These are phyloP conservation scores for Lordiphosa clarofinis DNA, from an alignment of 1,140 invertebrate genomes.

Conservation along the genomic window DNA sequence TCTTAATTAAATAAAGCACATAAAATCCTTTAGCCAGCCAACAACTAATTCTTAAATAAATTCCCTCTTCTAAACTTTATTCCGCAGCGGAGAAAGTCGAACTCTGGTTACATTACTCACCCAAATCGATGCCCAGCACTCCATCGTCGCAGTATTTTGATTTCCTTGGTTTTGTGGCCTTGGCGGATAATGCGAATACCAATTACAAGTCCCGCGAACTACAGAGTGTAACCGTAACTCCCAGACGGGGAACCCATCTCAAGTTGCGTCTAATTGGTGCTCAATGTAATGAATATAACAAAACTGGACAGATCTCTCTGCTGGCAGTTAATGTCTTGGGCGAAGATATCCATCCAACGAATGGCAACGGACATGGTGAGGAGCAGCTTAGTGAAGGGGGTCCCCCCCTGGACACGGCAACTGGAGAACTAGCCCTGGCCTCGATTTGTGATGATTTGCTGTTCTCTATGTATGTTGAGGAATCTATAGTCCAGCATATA, in stretches of 20 bases:
- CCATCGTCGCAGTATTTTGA: constrained; percentile 82
- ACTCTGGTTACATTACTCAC: constrained; percentile 79
- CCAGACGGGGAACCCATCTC: constrained; percentile 89
- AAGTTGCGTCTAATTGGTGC: constrained; percentile 92
- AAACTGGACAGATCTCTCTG: constrained; percentile 82
- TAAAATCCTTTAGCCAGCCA: no score
- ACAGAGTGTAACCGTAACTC: constrained; percentile 90
- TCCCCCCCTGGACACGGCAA: constrained; percentile 64
- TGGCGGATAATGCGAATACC: constrained; percentile 90
- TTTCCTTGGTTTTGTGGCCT: constrained; percentile 89
- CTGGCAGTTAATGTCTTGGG: constrained; percentile 90
- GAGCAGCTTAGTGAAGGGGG: constrained; percentile 43
- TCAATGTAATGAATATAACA: constrained; percentile 89
- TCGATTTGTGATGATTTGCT: constrained; percentile 96
- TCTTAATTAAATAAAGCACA: no score
- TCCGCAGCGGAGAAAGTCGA: constrained; percentile 80
- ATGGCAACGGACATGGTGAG: constrained; percentile 4
- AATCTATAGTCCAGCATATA: constrained; percentile 94
- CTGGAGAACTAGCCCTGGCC: constrained; percentile 81
- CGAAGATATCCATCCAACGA: constrained; percentile 70
- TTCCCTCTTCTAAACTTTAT: neutral
- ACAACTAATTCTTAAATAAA: no score
- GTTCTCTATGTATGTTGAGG: constrained; percentile 98
- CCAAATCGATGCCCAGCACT: constrained; percentile 77
- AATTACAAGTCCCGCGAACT: constrained; percentile 91